Evolutionary conservation across 1,140 invertebrate species (phyloP).

Genomic region (Pseudomyrmex dendroicus): DNA sequence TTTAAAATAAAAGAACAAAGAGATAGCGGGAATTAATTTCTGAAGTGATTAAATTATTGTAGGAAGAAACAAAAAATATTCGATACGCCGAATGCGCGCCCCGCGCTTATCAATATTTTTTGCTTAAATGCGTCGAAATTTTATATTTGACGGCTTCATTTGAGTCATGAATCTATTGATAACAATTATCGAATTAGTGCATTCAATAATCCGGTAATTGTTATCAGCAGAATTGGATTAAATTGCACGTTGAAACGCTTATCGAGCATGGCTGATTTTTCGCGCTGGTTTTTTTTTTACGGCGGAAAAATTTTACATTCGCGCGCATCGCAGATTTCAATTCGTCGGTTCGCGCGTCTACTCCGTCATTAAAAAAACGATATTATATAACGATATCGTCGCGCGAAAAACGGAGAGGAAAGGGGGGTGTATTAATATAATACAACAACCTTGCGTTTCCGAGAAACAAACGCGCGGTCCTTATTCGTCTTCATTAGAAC

Average conservation of each 20-base stretch:
- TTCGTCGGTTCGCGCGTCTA: too few species aligned
- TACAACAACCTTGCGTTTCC: neutral
- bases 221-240: conserved; percentile 5
- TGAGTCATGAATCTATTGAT: neutral
- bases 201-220: conserved; percentile 2
- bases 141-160: conserved; percentile 16
- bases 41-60: neutral
- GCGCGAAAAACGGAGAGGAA: neutral
- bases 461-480: neutral
- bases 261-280: too few species aligned
- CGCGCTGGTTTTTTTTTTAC: neutral
- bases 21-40: neutral
- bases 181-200: conserved; percentile 2
- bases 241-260: neutral
- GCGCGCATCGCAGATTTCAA: conserved; percentile 7
- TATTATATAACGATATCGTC: too few species aligned
- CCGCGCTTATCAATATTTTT: neutral
- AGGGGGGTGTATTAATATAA: neutral
- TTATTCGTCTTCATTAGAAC: neutral
- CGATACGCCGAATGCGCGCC: neutral
- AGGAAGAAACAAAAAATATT: neutral
- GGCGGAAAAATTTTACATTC: neutral
- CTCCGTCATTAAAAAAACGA: neutral
- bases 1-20: too few species aligned
- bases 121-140: neutral